Percentiles rank a stretch among this genome's conserved stretches.
phyloP scores from a whole-genome alignment of 2,113 vertebrate species.

The Paramisgurnus dabryanus region DNA sequence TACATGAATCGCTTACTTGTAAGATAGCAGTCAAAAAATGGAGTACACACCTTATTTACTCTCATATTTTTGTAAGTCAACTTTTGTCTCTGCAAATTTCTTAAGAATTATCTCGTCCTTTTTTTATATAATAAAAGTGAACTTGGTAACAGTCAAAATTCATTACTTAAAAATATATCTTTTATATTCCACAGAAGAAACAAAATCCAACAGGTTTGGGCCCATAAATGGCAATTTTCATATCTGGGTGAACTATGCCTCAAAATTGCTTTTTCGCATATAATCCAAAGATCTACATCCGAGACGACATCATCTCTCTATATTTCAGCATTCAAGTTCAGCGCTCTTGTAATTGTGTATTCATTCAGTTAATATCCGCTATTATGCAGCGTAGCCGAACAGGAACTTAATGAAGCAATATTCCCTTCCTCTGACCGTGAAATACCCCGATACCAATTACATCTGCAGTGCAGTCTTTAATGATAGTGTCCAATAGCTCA shows the following conservation, averaged over 20 bases:
- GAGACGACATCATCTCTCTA: constrained; percentile 60
- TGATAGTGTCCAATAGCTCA: constrained; percentile 65
- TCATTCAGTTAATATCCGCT: constrained; percentile 64
- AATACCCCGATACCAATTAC: constrained; percentile 73
- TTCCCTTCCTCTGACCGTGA: constrained; percentile 65
- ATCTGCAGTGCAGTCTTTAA: constrained; percentile 62
- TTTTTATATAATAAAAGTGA: no score
- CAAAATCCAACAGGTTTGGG: no score
- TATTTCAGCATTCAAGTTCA: constrained; percentile 53
- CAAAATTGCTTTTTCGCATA: not conserved
- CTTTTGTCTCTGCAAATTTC: no score
- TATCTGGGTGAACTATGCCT: not conserved
- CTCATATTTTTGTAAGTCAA: no score
- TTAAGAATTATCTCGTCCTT: no score
- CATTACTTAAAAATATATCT: no score
- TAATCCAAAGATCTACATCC: constrained; percentile 10
- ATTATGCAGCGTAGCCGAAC: constrained; percentile 61
- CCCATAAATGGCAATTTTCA: no score
- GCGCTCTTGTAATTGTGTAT: constrained; percentile 52
- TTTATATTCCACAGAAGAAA: not conserved
- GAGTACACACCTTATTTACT: no score
- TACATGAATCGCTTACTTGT: no score
- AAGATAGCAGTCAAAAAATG: no score
- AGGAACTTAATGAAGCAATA: constrained; percentile 79
- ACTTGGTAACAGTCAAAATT: no score